Base-by-base conservation (phyloP, 2,888 invertebrate genomes). In the Agrochola macilenta region DNA sequence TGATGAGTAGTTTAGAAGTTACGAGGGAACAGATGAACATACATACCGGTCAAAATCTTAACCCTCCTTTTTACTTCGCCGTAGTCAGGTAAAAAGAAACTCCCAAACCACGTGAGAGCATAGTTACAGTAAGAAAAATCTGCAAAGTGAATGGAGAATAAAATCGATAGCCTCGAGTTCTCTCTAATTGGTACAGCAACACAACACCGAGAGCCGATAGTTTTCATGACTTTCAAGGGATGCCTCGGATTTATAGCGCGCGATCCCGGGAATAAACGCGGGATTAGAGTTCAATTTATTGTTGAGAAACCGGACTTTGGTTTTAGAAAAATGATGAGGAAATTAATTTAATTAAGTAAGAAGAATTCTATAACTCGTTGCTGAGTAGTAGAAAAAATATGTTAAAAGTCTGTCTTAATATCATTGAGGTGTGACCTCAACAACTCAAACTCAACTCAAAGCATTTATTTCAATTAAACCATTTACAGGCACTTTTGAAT, bases 181-280 rank as follows among this genome's bases (percentile, higher is more conserved):
- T 49, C 49, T 52, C 63, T 84, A 83, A 84, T 84, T 86, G 84
- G 69, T 76, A 66, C 39, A 76, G 69, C 58, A 79, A 65, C 66
- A 69, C 20, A 71, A 68, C 64, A 72, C 7, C 64, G 49, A 26
- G 14, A 39, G 61, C 60, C 60, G 49, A 79, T 79, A 74, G 84
- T 71, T 72, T 74, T 80, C 81, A 26, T 26, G 58, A 58, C 26
- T 58, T 84, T 74, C 61, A 54, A 69, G 83, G 52, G 79, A 79
- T 79, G 66, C 57, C 60, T 39, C 60, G 75, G 86, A 76, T 86
- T 79, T 82, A 82, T 69, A 61, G 54, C 35, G 23, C 66, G 46
- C 35, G 46, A 68, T 75, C 60, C 58, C 64, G 70, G 52, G 61
- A 61, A 61, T 52, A 57, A 20, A 64, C 14, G 58, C 63, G 68